Conservation (phyloP, 2,113 vertebrate species). For the Zosterops borbonicus region DNA sequence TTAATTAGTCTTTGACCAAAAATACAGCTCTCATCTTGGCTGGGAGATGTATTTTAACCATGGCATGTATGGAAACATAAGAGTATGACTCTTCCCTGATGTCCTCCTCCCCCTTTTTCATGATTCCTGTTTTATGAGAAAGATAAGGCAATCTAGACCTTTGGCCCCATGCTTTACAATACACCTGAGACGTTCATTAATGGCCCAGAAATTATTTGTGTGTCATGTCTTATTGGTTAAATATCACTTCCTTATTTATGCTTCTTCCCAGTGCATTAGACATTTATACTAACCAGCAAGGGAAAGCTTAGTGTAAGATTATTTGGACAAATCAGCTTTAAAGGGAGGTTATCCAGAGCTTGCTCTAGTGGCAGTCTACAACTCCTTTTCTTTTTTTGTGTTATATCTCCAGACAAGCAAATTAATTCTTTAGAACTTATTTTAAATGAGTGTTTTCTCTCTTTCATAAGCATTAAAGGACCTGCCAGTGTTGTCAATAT, state of each 20-base stretch:
- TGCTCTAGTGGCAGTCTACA: not conserved
- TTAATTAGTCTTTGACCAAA: not conserved
- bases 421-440: not conserved
- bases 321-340: not conserved
- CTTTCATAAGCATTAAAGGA: not conserved
- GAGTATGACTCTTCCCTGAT: not conserved
- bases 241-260: not conserved
- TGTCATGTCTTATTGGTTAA: not conserved
- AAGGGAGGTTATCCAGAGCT: not conserved
- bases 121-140: not conserved
- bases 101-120: not conserved
- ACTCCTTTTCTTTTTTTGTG: not conserved
- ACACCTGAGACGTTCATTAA: not conserved
- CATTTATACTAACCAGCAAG: not conserved
- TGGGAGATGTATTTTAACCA: not conserved
- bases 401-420: not conserved
- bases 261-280: not conserved
- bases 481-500: not conserved
- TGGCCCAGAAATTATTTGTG: constrained; percentile 4
- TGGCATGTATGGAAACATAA: not conserved
- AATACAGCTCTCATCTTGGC: not conserved
- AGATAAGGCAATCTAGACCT: not conserved
- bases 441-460: not conserved
- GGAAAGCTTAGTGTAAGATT: not conserved
- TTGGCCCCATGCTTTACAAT: not conserved